Evolutionary conservation across 2,797 vertebrate species (phyloP).

Genomic region (Etheostoma nigrum): DNA sequence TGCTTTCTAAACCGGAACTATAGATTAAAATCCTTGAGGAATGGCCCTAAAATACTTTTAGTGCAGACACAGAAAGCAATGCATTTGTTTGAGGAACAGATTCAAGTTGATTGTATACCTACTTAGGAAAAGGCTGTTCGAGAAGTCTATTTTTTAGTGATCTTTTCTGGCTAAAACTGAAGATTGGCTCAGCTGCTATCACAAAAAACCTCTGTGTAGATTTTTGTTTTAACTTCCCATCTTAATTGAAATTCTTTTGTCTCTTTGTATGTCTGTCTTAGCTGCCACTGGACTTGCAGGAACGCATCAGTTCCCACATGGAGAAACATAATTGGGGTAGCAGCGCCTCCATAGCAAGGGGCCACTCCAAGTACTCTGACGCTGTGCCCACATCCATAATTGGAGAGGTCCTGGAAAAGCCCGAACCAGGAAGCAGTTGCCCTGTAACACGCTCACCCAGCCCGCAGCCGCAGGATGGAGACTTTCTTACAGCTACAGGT

Average conservation of each 20-base stretch:
- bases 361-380: conserved; percentile 89
- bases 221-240: neutral
- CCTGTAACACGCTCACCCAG: conserved; percentile 89
- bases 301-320: conserved; percentile 91
- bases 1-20: conserved; percentile 38
- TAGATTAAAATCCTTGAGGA: conserved; percentile 44
- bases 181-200: conserved; percentile 20
- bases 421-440: conserved; percentile 88
- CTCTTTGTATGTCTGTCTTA: conserved; percentile 66
- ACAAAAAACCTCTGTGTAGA: conserved; percentile 12
- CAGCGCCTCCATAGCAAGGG: conserved; percentile 84
- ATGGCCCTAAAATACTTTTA: conserved; percentile 28
- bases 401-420: conserved; percentile 93
- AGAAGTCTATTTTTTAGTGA: neutral
- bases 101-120: conserved; percentile 31
- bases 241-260: conserved; percentile 32
- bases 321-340: conserved; percentile 86
- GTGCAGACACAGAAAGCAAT: conserved; percentile 12
- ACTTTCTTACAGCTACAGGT: conserved; percentile 84
- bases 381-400: conserved; percentile 89
- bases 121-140: conserved; percentile 25
- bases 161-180: conserved; percentile 12
- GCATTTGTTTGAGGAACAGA: conserved; percentile 23
- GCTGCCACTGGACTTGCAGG: conserved; percentile 93
- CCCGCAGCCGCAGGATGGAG: conserved; percentile 85